phyloP scores from a whole-genome alignment of 2,797 vertebrate genomes.

The Telmatherina bonti region DNA sequence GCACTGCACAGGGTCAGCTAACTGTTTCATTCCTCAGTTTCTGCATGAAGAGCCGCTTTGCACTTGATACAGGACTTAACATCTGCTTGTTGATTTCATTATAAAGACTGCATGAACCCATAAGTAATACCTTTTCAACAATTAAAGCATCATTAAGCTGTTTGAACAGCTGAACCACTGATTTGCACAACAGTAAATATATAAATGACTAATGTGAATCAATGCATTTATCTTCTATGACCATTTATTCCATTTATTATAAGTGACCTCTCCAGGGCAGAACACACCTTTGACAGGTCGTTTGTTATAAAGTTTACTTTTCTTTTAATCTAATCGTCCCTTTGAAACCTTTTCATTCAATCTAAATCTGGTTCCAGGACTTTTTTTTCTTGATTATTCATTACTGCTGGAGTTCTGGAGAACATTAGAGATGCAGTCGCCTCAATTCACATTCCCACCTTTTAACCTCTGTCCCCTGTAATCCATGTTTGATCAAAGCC shows the following conservation, averaged over 20 bases:
- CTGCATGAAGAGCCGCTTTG: no score
- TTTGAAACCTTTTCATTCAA: background rate
- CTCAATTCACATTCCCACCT: constrained; percentile 31
- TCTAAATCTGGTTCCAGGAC: background rate
- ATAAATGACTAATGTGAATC: no score
- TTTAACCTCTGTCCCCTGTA: constrained; percentile 19
- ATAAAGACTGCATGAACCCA: background rate
- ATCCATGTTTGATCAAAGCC: constrained; percentile 56
- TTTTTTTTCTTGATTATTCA: background rate
- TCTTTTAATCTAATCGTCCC: background rate
- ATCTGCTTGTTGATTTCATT: no score
- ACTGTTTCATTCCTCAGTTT: background rate
- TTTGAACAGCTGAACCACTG: background rate
- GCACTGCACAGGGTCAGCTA: background rate
- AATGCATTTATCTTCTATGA: no score
- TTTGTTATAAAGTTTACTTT: background rate
- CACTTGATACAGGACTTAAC: background rate
- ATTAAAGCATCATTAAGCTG: background rate
- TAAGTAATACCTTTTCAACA: background rate
- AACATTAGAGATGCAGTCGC: constrained; percentile 33
- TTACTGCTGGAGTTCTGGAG: background rate
- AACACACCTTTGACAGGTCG: background rate
- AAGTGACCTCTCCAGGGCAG: no score
- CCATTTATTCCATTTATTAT: background rate
- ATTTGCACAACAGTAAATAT: no score